Conservation (phyloP, 1,140 invertebrate species). For the Microplitis demolitor region DNA sequence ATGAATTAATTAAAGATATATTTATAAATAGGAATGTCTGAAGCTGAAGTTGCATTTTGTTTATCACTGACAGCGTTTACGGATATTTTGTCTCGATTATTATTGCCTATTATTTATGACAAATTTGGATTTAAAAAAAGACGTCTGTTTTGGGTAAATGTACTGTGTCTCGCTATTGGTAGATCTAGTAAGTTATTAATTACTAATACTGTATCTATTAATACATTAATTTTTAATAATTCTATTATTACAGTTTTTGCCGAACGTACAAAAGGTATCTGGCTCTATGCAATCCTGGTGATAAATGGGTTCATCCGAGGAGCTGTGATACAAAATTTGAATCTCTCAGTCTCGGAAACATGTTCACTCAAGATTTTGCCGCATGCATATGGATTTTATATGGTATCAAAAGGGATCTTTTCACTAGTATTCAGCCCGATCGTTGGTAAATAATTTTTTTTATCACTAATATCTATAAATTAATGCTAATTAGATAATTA, state of each 20-base stretch:
- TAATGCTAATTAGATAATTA: background rate
- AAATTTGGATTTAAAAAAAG: constrained; percentile 70
- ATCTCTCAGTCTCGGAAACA: constrained; percentile 75
- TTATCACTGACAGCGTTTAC: constrained; percentile 74
- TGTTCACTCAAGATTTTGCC: constrained; percentile 75
- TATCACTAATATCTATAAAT: no score
- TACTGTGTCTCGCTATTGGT: constrained; percentile 70
- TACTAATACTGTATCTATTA: background rate
- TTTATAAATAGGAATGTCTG: constrained; percentile 50
- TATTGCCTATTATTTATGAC: constrained; percentile 75
- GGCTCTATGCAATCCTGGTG: constrained; percentile 64
- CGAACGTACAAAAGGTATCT: constrained; percentile 55
- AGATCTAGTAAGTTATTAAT: constrained; percentile 69
- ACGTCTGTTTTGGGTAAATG: constrained; percentile 70
- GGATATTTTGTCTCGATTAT: constrained; percentile 72
- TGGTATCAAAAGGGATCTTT: constrained; percentile 76
- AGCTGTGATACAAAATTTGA: constrained; percentile 75
- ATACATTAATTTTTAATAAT: background rate
- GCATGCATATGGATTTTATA: constrained; percentile 75
- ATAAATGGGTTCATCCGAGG: constrained; percentile 76
- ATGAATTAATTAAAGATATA: background rate
- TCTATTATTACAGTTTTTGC: constrained; percentile 58
- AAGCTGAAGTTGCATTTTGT: constrained; percentile 71
- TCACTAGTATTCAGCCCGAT: constrained; percentile 72
- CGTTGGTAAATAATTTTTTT: constrained; percentile 65